Percentiles rank a stretch among this genome's conserved stretches.
Conservation (phyloP, 1,140 invertebrate genomes). For the Drosophila repleta region DNA sequence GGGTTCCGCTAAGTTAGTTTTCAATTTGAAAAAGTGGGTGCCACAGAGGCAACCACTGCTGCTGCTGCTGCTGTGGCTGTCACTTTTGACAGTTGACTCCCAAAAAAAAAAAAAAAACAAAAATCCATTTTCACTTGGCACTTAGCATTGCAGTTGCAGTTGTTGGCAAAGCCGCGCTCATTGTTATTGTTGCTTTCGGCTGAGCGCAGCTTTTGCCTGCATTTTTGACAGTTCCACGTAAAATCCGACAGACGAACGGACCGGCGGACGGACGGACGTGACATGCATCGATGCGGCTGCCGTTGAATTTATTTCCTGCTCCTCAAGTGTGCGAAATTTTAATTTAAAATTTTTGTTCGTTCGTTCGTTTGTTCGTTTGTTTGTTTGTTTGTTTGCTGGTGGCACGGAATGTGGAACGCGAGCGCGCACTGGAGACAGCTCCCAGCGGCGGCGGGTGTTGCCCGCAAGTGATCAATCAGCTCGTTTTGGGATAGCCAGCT, state of each 20-base stretch:
- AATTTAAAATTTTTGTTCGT: slow-evolving; percentile 71
- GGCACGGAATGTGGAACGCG: slow-evolving; percentile 26
- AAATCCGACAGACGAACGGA: slow-evolving; percentile 53
- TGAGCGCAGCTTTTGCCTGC: slow-evolving; percentile 65
- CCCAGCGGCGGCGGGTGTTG: slow-evolving; percentile 25
- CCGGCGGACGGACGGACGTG: slow-evolving; percentile 47
- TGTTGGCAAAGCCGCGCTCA: slow-evolving; percentile 51
- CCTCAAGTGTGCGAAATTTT: slow-evolving; percentile 76
- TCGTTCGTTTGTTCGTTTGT: too few species aligned
- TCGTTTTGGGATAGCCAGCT: slow-evolving; percentile 5
- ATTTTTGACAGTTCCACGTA: slow-evolving; percentile 82
- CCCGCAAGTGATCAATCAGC: slow-evolving; percentile 77
- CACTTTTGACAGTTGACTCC: slow-evolving; percentile 80
- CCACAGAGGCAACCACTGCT: slow-evolving; percentile 49
- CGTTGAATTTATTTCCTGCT: slow-evolving; percentile 80
- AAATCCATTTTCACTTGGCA: slow-evolving; percentile 78
- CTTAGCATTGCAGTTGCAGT: slow-evolving; percentile 57
- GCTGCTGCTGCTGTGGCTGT: slow-evolving; percentile 58
- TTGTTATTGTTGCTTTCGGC: slow-evolving; percentile 22
- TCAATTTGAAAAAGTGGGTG: slow-evolving; percentile 75
- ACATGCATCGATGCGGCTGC: slow-evolving; percentile 76
- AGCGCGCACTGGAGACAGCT: slow-evolving; percentile 7
- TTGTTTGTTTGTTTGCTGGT: not conserved
- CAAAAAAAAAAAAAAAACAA: slow-evolving; percentile 61
- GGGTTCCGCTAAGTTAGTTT: slow-evolving; percentile 82